A percentile compares a stretch with the other conserved stretches of the same genome.
phyloP scores from a whole-genome alignment of 2,113 vertebrate genomes.

The Pseudolaguvia tuberculata region DNA sequence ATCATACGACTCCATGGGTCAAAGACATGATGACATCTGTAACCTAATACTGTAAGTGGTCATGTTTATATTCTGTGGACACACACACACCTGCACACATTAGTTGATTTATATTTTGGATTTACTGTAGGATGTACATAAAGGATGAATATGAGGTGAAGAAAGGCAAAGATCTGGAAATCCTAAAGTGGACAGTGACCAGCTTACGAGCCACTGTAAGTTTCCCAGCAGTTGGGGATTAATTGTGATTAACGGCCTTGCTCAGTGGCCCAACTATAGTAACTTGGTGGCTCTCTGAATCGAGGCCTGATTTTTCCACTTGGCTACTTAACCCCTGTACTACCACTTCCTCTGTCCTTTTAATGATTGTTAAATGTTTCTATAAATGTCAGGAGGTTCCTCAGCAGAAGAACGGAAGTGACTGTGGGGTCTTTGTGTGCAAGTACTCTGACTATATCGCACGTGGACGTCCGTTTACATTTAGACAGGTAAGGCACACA shows the following conservation, averaged over 20 bases:
- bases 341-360: no score
- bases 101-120: not conserved
- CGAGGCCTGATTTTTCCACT: no score
- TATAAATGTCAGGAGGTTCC: slow-evolving; percentile 78
- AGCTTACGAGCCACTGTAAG: slow-evolving; percentile 75
- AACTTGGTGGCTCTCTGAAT: no score
- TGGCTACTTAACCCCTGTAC: no score
- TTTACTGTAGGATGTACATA: slow-evolving; percentile 73
- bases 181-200: slow-evolving; percentile 75
- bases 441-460: slow-evolving; percentile 87
- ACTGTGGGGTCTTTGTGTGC: slow-evolving; percentile 91
- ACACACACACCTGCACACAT: not conserved
- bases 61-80: not conserved
- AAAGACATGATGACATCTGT: slow-evolving; percentile 78
- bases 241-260: no score
- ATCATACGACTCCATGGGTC: slow-evolving; percentile 84
- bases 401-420: slow-evolving; percentile 84
- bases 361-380: no score
- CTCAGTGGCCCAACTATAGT: no score
- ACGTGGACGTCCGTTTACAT: slow-evolving; percentile 76
- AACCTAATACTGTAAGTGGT: slow-evolving; percentile 79
- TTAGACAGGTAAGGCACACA: slow-evolving; percentile 73
- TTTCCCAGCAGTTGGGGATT: not conserved
- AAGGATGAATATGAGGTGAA: slow-evolving; percentile 82
- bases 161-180: slow-evolving; percentile 77